Conservation (phyloP, 2,888 invertebrate species). For the Cosmopolites sordidus region DNA sequence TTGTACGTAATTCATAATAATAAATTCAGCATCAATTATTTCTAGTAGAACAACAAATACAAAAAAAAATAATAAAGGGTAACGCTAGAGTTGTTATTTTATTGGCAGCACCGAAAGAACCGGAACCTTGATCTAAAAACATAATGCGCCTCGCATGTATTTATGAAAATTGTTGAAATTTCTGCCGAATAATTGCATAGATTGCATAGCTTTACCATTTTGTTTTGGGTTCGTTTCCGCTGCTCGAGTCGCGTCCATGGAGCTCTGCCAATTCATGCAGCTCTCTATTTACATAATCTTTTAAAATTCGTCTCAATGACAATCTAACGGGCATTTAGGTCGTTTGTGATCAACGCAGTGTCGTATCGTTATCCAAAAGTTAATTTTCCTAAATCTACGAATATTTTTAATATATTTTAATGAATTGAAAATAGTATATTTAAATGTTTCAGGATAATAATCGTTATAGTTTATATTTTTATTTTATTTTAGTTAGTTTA, state of each 20-base stretch:
- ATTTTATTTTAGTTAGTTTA: too few species aligned
- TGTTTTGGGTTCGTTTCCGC: conserved; percentile 28
- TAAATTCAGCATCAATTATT: too few species aligned
- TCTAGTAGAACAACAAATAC: too few species aligned
- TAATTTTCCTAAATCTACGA: too few species aligned
- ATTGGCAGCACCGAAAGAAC: not conserved
- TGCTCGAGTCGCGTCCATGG: conserved; percentile 13
- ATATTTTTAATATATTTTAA: too few species aligned
- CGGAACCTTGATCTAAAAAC: conserved; percentile 34
- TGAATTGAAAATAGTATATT: too few species aligned
- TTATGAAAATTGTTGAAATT: conserved; percentile 28
- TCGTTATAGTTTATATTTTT: too few species aligned
- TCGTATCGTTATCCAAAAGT: not conserved
- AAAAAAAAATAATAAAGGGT: too few species aligned
- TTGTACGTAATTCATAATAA: too few species aligned
- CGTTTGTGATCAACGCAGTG: not conserved
- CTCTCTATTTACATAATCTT: not conserved
- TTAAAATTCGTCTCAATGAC: conserved; percentile 7
- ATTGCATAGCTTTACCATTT: conserved; percentile 30
- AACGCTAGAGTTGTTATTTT: not conserved
- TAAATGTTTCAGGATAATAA: too few species aligned
- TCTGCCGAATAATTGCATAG: conserved; percentile 30
- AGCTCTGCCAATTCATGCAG: conserved; percentile 5
- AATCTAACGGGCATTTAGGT: not conserved
- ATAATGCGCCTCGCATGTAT: conserved; percentile 30